Percentiles rank a stretch among this genome's conserved stretches.
Conservation (phyloP, 2,797 vertebrate genomes). For the Eptatretus atami region DNA sequence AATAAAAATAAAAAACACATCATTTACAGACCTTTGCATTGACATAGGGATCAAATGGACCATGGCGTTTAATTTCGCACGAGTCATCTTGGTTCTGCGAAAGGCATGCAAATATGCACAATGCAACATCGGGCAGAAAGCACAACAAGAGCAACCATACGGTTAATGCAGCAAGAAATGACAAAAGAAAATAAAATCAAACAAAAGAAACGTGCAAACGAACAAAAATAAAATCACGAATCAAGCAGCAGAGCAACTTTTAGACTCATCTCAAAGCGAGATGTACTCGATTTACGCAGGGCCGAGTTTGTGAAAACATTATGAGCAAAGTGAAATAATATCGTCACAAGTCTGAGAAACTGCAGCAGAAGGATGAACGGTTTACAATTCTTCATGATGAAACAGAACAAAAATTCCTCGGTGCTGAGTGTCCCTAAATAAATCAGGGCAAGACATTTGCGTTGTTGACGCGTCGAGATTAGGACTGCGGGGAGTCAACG, state of each 20-base stretch:
- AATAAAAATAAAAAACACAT: background rate
- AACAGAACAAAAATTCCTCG: too few relatives aligned
- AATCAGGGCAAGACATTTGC: too few relatives aligned
- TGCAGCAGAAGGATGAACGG: too few relatives aligned
- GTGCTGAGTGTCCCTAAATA: too few relatives aligned
- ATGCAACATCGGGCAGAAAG: conserved; percentile 13
- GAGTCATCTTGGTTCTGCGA: conserved; percentile 90
- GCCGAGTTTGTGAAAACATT: too few relatives aligned
- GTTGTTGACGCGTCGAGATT: too few relatives aligned
- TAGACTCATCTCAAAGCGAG: background rate
- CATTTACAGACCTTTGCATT: conserved; percentile 56
- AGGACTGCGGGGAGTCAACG: too few relatives aligned
- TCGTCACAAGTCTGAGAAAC: too few relatives aligned
- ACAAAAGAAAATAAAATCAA: background rate
- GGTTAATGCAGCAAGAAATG: conserved; percentile 1
- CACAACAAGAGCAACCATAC: background rate
- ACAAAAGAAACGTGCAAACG: conserved; percentile 2
- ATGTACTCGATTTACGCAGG: background rate
- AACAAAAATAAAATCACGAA: conserved; percentile 3
- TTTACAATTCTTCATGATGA: too few relatives aligned
- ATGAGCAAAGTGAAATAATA: too few relatives aligned
- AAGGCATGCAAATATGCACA: conserved; percentile 37
- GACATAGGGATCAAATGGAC: conserved; percentile 99
- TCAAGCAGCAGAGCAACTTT: background rate
- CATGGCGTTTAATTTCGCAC: conserved; percentile 99